Conservation (phyloP, 2,888 invertebrate genomes). For the Macaria notata region DNA sequence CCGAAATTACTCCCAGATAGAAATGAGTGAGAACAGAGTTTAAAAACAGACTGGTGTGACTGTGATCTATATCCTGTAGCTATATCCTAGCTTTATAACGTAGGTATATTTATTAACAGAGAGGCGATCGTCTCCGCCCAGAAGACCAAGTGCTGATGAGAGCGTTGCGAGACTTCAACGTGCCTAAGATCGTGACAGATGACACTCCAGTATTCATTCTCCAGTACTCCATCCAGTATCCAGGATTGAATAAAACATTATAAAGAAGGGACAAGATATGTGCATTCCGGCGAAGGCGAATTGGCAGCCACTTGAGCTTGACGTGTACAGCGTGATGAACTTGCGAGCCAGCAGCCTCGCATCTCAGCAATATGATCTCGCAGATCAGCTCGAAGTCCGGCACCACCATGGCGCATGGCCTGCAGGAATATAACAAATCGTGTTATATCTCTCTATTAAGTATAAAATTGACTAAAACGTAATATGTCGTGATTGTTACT, state of each 20-base stretch:
- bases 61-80: too few species aligned
- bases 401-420: conserved; percentile 98
- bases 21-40: too few species aligned
- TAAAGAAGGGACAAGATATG: too few species aligned
- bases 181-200: conserved; percentile 96
- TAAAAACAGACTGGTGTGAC: too few species aligned
- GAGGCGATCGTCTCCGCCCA: conserved; percentile 88
- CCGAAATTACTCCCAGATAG: too few species aligned
- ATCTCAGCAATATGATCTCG: conserved; percentile 98
- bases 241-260: too few species aligned
- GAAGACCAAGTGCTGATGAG: conserved; percentile 98
- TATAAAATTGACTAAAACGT: too few species aligned
- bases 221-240: too few species aligned
- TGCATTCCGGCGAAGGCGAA: too few species aligned
- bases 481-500: too few species aligned
- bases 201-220: conserved; percentile 96
- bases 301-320: conserved; percentile 96
- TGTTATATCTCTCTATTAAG: too few species aligned
- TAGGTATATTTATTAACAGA: conserved; percentile 55
- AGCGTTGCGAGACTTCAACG: conserved; percentile 96
- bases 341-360: conserved; percentile 94
- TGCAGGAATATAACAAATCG: conserved; percentile 43
- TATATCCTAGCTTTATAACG: too few species aligned
- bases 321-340: conserved; percentile 96
- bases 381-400: conserved; percentile 98